These are phyloP conservation scores for Drosophila picticornis DNA, from an alignment of 2,888 invertebrate genomes.

Conservation along the genomic window DNA sequence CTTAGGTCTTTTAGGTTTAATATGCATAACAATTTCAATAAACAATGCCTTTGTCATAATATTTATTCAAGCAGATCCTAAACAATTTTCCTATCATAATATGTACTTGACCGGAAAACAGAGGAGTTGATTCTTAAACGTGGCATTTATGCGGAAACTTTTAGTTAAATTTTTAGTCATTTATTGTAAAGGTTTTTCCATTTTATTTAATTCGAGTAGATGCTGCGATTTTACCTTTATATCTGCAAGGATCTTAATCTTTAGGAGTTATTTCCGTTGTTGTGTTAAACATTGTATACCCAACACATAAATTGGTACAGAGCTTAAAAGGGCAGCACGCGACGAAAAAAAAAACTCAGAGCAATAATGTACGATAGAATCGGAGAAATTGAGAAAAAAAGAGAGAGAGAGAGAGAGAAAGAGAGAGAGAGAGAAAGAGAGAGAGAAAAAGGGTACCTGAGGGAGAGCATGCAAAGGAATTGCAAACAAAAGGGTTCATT, in stretches of 20 bases:
- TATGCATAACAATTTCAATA: neutral
- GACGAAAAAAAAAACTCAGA: slow-evolving; percentile 7
- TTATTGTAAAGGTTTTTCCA: neutral
- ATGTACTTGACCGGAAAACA: neutral
- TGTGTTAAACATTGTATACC: slow-evolving; percentile 15
- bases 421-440: neutral
- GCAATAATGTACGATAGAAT: slow-evolving; percentile 20
- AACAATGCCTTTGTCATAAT: too few relatives aligned
- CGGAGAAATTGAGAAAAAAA: neutral
- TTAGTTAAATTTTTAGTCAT: neutral
- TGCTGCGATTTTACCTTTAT: neutral
- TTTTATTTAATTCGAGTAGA: neutral
- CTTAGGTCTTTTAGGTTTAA: neutral
- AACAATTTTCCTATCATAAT: neutral
- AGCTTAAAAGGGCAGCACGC: neutral
- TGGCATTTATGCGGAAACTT: neutral
- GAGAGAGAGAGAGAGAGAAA: neutral
- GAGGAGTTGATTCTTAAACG: neutral
- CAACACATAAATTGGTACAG: slow-evolving; percentile 6
- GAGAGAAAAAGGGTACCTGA: neutral
- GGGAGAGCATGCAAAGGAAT: slow-evolving; percentile 46
- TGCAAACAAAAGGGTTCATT: slow-evolving; percentile 76
- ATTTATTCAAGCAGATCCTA: neutral
- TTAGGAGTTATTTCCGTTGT: neutral
- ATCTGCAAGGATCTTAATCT: too few relatives aligned